Evolutionary conservation across 2,113 vertebrate genomes (phyloP).

Genomic region (Larimichthys polyactis): DNA sequence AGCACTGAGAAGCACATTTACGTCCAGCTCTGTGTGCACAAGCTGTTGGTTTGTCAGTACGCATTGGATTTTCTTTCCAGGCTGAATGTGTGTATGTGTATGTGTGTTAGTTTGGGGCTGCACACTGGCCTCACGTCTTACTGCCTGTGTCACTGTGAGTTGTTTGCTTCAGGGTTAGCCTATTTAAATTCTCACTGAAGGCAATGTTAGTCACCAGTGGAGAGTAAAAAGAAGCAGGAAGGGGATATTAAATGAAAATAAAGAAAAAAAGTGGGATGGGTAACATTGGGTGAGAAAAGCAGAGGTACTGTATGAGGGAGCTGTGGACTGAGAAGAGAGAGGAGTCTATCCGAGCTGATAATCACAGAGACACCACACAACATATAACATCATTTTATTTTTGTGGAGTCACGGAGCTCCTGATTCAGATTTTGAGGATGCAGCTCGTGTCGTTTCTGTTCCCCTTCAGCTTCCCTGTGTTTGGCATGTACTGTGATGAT

Average conservation of each 20-base stretch:
- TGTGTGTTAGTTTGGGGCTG: constrained; percentile 28
- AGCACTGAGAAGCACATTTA: constrained; percentile 24
- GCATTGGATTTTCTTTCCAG: constrained; percentile 49
- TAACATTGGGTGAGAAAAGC: neutral
- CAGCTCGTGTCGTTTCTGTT: neutral
- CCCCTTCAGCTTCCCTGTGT: neutral
- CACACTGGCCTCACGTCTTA: constrained; percentile 31
- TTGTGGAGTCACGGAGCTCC: neutral
- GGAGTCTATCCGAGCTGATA: neutral
- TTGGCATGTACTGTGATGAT: neutral
- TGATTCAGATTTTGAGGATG: neutral
- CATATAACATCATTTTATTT: too few relatives aligned
- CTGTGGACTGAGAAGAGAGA: neutral
- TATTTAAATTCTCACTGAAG: constrained; percentile 80
- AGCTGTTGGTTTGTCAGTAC: constrained; percentile 67
- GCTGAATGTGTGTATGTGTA: neutral
- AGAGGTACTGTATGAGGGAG: constrained; percentile 12
- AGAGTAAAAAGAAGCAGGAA: constrained; percentile 37
- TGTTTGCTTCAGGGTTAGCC: constrained; percentile 72
- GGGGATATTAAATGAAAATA: constrained; percentile 48
- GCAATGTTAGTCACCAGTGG: constrained; percentile 74
- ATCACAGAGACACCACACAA: neutral
- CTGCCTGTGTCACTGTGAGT: constrained; percentile 62
- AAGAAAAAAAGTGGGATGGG: constrained; percentile 14
- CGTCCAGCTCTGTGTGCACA: constrained; percentile 36